Base-by-base conservation (phyloP, 2,888 invertebrate species). In the Agrypnus murinus region DNA sequence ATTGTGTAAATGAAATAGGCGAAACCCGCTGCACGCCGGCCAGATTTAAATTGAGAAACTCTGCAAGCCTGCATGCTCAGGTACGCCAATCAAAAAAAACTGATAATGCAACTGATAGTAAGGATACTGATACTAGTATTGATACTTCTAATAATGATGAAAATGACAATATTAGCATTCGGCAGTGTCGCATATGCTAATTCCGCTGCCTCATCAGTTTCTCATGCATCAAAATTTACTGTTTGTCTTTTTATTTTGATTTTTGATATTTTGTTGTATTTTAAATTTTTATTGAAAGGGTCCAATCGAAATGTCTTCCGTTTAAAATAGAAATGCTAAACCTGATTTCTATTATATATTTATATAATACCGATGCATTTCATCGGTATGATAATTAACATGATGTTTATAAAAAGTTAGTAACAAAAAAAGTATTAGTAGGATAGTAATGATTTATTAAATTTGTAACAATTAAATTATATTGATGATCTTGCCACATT, bases 1-100 rank as follows among this genome's bases (percentile, higher is more conserved):
- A 81, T 73, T 84, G 82, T 75, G 74, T 74, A 45, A 78, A 77
- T 65, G 80, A 80, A 40, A 57, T 77, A 50, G 77, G 78, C 10
- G 79, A 79, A 32, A 74, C 77, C 31, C 65, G 76, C 40, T 75
- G 65, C 66, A 74, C 75, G 15, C 59, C 75, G 12, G 69, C 74
- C 64, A 77, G 76, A 67, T 65, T 71, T 53, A 78, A 75, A 67
- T 45, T 79, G 48, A 73, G 77, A 38, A 75, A 74, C 48, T 65
- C 77, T n/a, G 66, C 74, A 67, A 79, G 78, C 76, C 71, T 79
- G 68, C 80, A 80, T 72, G 74, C 78, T 75, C 84, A 84, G 83
- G 82, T 84, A 82, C 78, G 82, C 80, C 75, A 78, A 75, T 79
- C 74, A 77, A 1, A 55, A 75, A 68, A 55, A 75, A 68, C 32